Evolutionary conservation across 2,888 invertebrate species (phyloP).

Genomic region (Agrotis puta): DNA sequence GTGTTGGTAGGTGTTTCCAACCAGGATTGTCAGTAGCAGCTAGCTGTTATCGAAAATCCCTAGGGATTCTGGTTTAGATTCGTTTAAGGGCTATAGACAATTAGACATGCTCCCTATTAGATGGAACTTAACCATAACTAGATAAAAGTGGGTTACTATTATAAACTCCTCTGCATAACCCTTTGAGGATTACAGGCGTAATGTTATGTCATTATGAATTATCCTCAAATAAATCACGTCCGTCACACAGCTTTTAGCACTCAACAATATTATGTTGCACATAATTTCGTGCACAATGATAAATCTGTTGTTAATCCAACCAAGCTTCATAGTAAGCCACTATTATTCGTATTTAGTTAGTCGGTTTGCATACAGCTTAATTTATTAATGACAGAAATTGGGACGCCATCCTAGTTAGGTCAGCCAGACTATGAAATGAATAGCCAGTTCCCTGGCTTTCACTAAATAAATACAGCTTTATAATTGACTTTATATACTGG

Average conservation of each 20-base stretch:
- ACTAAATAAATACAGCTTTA: slow-evolving; percentile 10
- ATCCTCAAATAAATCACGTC: neutral
- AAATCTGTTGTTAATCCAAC: slow-evolving; percentile 9
- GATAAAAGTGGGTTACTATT: no score
- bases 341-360: slow-evolving; percentile 43
- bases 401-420: slow-evolving; percentile 30
- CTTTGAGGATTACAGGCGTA: no score
- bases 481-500: slow-evolving; percentile 22
- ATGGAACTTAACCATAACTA: no score
- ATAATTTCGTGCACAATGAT: slow-evolving; percentile 13
- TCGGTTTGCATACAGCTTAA: slow-evolving; percentile 45
- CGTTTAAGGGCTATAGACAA: no score
- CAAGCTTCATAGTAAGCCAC: slow-evolving; percentile 18
- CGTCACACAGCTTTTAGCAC: neutral
- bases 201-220: no score
- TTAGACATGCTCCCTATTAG: no score
- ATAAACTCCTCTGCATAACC: no score
- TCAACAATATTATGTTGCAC: slow-evolving; percentile 11
- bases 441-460: slow-evolving; percentile 13
- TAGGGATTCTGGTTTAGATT: no score
- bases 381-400: slow-evolving; percentile 50
- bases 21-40: no score
- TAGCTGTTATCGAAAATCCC: no score
- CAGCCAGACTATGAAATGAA: slow-evolving; percentile 40
- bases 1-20: no score